Percentiles rank a stretch among this genome's conserved stretches.
Evolutionary conservation across 2,113 vertebrate genomes (phyloP).

Genomic region (Onychostruthus taczanowskii): DNA sequence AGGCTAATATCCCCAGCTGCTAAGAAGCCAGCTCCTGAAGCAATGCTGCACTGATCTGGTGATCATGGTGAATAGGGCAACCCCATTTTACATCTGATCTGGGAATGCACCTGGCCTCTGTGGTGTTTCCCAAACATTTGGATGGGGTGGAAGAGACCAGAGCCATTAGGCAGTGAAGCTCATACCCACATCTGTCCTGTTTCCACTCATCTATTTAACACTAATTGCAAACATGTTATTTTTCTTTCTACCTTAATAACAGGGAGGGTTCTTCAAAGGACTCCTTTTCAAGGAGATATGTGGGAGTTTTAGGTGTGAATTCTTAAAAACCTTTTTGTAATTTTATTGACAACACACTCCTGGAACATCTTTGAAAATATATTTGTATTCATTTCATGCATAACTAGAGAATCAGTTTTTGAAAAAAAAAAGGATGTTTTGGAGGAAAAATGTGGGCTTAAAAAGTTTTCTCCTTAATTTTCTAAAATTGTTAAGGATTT

Average conservation of each 20-base stretch:
- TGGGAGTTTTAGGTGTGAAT: not conserved
- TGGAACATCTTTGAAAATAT: not conserved
- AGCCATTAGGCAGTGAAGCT: not conserved
- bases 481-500: not conserved
- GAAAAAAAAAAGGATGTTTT: not conserved
- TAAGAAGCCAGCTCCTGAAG: not conserved
- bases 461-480: not conserved
- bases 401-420: not conserved
- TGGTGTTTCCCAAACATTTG: not conserved
- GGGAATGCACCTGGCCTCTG: not conserved
- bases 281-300: not conserved
- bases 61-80: not conserved
- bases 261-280: not conserved
- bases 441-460: fast-evolving
- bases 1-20: not conserved
- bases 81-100: not conserved
- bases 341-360: not conserved
- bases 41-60: not conserved
- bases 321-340: not conserved
- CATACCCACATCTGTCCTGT: not conserved
- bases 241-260: not conserved
- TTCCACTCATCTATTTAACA: not conserved
- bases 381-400: not conserved
- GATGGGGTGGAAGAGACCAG: not conserved
- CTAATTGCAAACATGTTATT: not conserved